Conservation (phyloP, 2,113 vertebrate species). For the Sporophila hypoxantha region DNA sequence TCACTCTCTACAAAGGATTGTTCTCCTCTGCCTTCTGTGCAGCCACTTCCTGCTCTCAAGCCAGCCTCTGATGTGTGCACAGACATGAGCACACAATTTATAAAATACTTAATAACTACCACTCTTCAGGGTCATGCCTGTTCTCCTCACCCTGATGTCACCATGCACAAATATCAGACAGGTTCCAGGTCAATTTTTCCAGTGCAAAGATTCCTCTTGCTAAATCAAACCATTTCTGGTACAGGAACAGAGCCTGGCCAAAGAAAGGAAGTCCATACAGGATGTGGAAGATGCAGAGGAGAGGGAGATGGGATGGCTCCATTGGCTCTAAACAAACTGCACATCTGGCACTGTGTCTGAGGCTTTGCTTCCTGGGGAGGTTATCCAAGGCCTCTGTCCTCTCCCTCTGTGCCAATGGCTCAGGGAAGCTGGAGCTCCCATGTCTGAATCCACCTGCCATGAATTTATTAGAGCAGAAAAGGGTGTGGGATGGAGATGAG, state of each 20-base stretch:
- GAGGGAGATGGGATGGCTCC: conserved; percentile 48
- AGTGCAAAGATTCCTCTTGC: not conserved
- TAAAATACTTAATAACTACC: not conserved
- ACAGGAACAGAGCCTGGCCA: conserved; percentile 68
- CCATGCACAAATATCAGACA: not conserved
- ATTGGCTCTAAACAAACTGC: conserved; percentile 64
- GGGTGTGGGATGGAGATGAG: not conserved
- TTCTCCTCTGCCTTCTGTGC: not conserved
- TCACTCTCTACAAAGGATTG: not conserved
- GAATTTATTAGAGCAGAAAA: conserved; percentile 10
- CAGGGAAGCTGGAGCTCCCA: not conserved
- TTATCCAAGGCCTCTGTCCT: conserved; percentile 63
- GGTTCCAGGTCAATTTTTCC: not conserved
- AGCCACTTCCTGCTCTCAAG: not conserved
- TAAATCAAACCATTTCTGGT: not conserved
- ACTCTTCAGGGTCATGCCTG: not conserved
- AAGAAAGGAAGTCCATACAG: conserved; percentile 52
- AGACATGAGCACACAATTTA: not conserved
- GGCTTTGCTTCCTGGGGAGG: conserved; percentile 59
- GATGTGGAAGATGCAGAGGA: conserved; percentile 65
- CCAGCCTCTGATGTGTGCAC: not conserved
- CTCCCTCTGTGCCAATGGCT: conserved; percentile 24
- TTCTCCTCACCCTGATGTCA: not conserved
- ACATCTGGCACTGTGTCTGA: conserved; percentile 50
- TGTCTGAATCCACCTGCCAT: not conserved